These are phyloP conservation scores for Sus scrofa DNA, from an alignment of 2,113 vertebrate species.

Conservation along the genomic window T2T-Sscrofa CM000827.6:62465001-62465500, in stretches of 20 bases:
- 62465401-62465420: neutral
- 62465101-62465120: slow-evolving; percentile 12
- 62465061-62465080: slow-evolving; percentile 53
- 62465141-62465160: slow-evolving; percentile 48
- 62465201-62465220: neutral
- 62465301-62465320: neutral
- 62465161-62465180: neutral
- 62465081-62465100: slow-evolving; percentile 26
- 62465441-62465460: neutral
- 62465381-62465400: neutral
- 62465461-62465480: neutral
- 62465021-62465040: slow-evolving; percentile 33
- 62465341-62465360: neutral
- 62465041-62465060: slow-evolving; percentile 38
- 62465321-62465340: neutral
- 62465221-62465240: neutral
- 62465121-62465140: slow-evolving; percentile 5
- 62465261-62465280: neutral
- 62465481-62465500: neutral
- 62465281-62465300: neutral
- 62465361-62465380: neutral
- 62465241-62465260: neutral
- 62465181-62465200: neutral
- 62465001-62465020: slow-evolving; percentile 65
- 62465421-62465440: neutral